phyloP scores from a whole-genome alignment of 2,113 vertebrate species.

The Dasypus novemcinctus region DNA sequence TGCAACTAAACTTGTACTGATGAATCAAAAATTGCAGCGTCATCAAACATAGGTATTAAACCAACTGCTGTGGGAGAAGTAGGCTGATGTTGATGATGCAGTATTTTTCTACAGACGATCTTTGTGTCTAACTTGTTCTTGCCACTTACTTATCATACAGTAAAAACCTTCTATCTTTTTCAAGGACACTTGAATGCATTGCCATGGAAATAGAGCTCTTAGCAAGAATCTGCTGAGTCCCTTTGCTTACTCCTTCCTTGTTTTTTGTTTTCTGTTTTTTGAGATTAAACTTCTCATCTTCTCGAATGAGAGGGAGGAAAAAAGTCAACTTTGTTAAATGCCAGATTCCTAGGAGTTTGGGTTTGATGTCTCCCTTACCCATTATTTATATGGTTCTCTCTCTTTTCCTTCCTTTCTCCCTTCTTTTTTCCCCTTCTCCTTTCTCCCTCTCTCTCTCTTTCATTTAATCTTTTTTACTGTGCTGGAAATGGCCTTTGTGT shows the following conservation, averaged over 20 bases:
- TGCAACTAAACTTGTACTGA: not conserved
- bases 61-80: not conserved
- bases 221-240: constrained; percentile 34
- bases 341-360: not conserved
- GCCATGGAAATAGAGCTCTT: constrained; percentile 46
- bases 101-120: not conserved
- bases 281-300: constrained; percentile 49
- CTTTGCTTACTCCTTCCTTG: constrained; percentile 38
- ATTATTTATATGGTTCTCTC: not conserved
- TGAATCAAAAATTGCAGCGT: not conserved
- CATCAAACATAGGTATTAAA: not conserved
- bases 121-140: constrained; percentile 29
- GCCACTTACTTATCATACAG: not conserved
- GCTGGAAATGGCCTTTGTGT: not conserved
- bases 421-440: too few relatives aligned
- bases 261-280: constrained; percentile 1
- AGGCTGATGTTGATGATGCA: not conserved
- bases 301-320: not conserved
- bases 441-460: accelerated
- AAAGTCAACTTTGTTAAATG: constrained; percentile 28
- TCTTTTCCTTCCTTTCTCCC: accelerated
- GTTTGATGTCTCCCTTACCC: not conserved
- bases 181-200: constrained; percentile 52
- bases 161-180: not conserved
- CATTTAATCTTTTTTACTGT: accelerated